These are phyloP conservation scores for Adoxophyes honmai DNA, from an alignment of 1,140 invertebrate genomes.

Conservation along the genomic window DNA sequence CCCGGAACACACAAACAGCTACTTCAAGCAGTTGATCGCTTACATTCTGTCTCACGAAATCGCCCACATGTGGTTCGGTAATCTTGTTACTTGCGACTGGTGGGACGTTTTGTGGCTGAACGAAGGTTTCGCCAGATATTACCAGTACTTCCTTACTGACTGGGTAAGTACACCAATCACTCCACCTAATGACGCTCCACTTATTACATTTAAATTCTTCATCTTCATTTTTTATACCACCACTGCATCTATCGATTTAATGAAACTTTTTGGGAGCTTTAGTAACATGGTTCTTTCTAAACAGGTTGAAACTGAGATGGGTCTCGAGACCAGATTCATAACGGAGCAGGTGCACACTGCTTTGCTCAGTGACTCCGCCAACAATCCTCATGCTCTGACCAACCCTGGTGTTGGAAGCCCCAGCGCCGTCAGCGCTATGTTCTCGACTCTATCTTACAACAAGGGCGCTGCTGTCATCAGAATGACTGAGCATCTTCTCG, in stretches of 20 bases:
- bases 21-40: slow-evolving; percentile 75
- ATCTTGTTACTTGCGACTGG: slow-evolving; percentile 83
- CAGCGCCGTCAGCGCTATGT: slow-evolving; percentile 75
- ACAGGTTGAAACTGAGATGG: slow-evolving; percentile 73
- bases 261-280: neutral
- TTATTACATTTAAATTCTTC: no score
- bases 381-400: slow-evolving; percentile 80
- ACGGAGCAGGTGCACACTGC: slow-evolving; percentile 81
- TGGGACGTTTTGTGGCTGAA: slow-evolving; percentile 84
- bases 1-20: slow-evolving; percentile 61
- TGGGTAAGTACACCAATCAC: slow-evolving; percentile 38
- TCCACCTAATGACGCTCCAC: no score
- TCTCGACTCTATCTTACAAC: slow-evolving; percentile 79
- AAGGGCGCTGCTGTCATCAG: slow-evolving; percentile 84
- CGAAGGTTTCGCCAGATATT: slow-evolving; percentile 84
- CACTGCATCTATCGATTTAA: neutral
- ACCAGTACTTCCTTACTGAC: slow-evolving; percentile 80
- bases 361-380: slow-evolving; percentile 81
- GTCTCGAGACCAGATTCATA: slow-evolving; percentile 79
- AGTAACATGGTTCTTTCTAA: slow-evolving; percentile 18
- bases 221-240: no score
- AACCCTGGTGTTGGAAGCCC: slow-evolving; percentile 70
- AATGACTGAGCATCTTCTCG: slow-evolving; percentile 87
- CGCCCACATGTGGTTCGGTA: slow-evolving; percentile 83
- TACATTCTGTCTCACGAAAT: slow-evolving; percentile 81